phyloP scores from a whole-genome alignment of 2,888 invertebrate genomes.

The Stenichneumon culpator region DNA sequence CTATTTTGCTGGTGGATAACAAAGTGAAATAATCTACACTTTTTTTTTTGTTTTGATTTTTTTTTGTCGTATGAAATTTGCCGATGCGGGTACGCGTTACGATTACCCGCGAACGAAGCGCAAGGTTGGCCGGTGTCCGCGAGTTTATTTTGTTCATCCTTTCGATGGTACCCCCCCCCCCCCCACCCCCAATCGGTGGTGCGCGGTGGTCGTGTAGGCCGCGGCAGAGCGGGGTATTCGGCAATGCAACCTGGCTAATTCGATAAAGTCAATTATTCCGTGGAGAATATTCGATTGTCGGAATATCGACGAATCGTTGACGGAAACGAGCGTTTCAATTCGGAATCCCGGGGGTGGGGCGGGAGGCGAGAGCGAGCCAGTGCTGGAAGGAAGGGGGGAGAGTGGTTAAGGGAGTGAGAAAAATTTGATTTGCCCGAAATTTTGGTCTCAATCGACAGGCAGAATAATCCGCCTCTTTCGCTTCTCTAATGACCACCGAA shows the following conservation, averaged over 20 bases:
- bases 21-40: slow-evolving; percentile 21
- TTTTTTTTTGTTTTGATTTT: slow-evolving; percentile 69
- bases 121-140: slow-evolving; percentile 17
- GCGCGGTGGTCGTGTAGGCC: slow-evolving; percentile 10
- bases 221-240: slow-evolving; percentile 34
- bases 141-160: slow-evolving; percentile 43
- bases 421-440: slow-evolving; percentile 76
- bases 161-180: not conserved
- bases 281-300: slow-evolving; percentile 79
- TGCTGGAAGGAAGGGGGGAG: not conserved
- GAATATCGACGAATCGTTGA: slow-evolving; percentile 81
- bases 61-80: slow-evolving; percentile 62
- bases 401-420: slow-evolving; percentile 49
- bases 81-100: slow-evolving; percentile 52
- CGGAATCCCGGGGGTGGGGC: slow-evolving; percentile 62
- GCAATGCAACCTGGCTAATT: slow-evolving; percentile 75
- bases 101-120: slow-evolving; percentile 34
- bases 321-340: slow-evolving; percentile 78
- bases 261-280: slow-evolving; percentile 81
- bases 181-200: not conserved
- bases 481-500: slow-evolving; percentile 14
- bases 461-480: slow-evolving; percentile 11
- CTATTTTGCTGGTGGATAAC: slow-evolving; percentile 5
- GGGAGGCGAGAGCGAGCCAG: slow-evolving; percentile 39
- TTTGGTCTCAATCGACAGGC: slow-evolving; percentile 69